Percentiles rank a stretch among this genome's conserved stretches.
These are phyloP conservation scores for Cosmorhoe ocellata DNA, from an alignment of 2,888 invertebrate genomes.

Conservation along the genomic window DNA sequence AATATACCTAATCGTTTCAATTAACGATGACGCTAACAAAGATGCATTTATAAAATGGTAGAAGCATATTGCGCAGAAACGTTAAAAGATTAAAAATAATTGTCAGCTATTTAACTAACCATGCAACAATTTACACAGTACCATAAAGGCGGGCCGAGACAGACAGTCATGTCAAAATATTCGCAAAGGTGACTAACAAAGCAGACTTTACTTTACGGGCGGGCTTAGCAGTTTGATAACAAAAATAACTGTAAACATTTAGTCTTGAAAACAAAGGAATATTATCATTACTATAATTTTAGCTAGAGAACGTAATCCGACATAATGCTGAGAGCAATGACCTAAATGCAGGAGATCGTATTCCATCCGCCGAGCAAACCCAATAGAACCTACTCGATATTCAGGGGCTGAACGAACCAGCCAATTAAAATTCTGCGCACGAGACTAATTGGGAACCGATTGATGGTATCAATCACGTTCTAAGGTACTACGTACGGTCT, in stretches of 20 bases:
- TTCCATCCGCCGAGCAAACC: conserved; percentile 28
- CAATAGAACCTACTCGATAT: conserved; percentile 45
- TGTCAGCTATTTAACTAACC: too few species aligned
- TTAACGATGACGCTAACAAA: too few species aligned
- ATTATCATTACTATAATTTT: conserved; percentile 6
- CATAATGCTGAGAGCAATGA: conserved; percentile 39
- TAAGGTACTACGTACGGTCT: conserved; percentile 3
- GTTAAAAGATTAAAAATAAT: too few species aligned
- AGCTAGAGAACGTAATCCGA: conserved; percentile 16
- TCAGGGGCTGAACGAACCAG: conserved; percentile 37
- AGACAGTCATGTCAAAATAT: not conserved
- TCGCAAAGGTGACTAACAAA: conserved; percentile 13
- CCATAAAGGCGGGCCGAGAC: too few species aligned
- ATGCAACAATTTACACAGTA: too few species aligned
- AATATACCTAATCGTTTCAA: not conserved
- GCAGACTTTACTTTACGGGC: conserved; percentile 20
- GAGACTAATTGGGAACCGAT: conserved; percentile 50
- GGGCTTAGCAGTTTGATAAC: conserved; percentile 15
- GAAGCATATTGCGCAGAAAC: too few species aligned
- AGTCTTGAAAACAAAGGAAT: conserved; percentile 13
- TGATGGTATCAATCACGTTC: conserved; percentile 24
- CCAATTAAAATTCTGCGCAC: conserved; percentile 48
- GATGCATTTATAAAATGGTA: too few species aligned
- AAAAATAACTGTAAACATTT: conserved; percentile 17
- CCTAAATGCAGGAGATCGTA: conserved; percentile 36